Evolutionary conservation across 1,140 invertebrate genomes (phyloP).

Genomic region (Drosophila tristis): DNA sequence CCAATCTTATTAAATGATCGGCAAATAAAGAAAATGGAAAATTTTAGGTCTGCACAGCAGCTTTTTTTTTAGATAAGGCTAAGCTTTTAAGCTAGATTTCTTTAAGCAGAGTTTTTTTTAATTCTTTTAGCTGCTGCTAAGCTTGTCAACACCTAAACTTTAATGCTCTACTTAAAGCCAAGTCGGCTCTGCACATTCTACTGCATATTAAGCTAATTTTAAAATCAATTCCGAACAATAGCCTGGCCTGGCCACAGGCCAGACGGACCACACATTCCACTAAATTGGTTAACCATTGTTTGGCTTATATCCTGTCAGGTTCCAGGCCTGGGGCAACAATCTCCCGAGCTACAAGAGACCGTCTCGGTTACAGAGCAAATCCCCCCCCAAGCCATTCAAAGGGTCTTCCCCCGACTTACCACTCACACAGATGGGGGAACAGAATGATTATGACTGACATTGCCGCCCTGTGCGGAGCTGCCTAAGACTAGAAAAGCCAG

Average conservation of each 20-base stretch:
- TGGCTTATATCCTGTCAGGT: slow-evolving; percentile 36
- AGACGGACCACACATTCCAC: slow-evolving; percentile 41
- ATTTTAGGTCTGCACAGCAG: neutral
- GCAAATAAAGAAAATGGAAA: slow-evolving; percentile 11
- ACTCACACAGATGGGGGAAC: slow-evolving; percentile 7
- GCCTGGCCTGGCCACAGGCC: slow-evolving; percentile 27
- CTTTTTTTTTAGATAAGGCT: slow-evolving; percentile 16
- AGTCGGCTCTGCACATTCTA: neutral
- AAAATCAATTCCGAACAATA: slow-evolving; percentile 50
- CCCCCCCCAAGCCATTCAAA: slow-evolving; percentile 9
- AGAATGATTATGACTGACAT: slow-evolving; percentile 47
- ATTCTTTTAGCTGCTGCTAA: neutral
- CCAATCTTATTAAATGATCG: slow-evolving; percentile 66
- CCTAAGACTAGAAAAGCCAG: no score
- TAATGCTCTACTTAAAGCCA: slow-evolving; percentile 6
- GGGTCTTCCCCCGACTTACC: no score
- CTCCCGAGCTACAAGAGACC: no score
- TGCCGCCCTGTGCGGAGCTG: no score
- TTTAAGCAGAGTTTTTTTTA: neutral
- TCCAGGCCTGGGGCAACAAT: slow-evolving; percentile 27
- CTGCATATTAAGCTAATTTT: slow-evolving; percentile 47
- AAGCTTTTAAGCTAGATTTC: slow-evolving; percentile 8
- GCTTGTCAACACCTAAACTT: slow-evolving; percentile 3
- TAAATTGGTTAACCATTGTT: slow-evolving; percentile 56
- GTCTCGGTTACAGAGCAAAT: slow-evolving; percentile 31